Evolutionary conservation across 2,113 vertebrate species (phyloP).

Genomic region (Oncorhynchus masou): DNA sequence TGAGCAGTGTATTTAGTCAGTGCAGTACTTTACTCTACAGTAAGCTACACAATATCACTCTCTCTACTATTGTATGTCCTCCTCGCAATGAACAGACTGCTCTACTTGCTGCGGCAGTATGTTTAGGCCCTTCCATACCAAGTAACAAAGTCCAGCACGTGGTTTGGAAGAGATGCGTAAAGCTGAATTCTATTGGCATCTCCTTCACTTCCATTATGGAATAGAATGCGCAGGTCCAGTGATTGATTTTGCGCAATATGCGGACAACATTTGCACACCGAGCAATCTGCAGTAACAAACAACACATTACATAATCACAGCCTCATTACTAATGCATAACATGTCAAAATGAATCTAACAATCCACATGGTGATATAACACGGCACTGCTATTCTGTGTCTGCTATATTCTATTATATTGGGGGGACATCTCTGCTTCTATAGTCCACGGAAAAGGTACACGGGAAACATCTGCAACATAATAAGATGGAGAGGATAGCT

Average conservation of each 20-base stretch:
- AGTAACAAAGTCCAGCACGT: not conserved
- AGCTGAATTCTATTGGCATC: not conserved
- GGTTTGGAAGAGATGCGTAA: not conserved
- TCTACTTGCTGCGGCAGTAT: slow-evolving; percentile 59
- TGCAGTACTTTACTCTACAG: not conserved
- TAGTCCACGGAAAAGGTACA: no score
- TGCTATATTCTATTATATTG: no score
- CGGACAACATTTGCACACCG: not conserved
- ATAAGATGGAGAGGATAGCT: no score
- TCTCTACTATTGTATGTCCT: not conserved
- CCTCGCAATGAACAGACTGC: slow-evolving; percentile 28
- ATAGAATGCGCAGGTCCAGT: not conserved
- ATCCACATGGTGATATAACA: no score
- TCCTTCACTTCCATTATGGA: not conserved
- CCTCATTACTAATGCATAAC: not conserved
- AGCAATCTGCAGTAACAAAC: not conserved
- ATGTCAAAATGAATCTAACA: not conserved
- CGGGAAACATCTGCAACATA: no score
- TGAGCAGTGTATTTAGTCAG: not conserved
- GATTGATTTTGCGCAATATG: not conserved
- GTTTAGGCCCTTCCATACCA: slow-evolving; percentile 61
- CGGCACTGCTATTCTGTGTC: no score
- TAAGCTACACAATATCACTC: not conserved
- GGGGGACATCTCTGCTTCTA: no score
- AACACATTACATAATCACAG: not conserved